phyloP scores from a whole-genome alignment of 92 coral and sea anemone species.

The Hydrozoanthus gracilis region DNA sequence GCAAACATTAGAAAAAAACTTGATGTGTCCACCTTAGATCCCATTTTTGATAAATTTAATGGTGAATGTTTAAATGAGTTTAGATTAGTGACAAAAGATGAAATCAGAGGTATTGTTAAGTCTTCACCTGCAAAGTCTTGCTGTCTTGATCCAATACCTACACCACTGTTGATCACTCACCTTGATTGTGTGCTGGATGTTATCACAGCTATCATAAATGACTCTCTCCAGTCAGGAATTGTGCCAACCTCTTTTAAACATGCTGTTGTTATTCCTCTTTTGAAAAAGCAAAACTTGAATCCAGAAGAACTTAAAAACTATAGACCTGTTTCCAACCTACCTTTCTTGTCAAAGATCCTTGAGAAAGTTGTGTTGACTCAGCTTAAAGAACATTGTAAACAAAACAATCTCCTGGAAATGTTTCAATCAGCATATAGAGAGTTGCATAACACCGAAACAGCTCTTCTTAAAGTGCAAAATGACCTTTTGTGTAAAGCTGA shows the following conservation, averaged over 20 bases:
- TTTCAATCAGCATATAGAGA: too few species aligned
- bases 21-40: slow-evolving; percentile 31
- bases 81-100: slow-evolving; percentile 29
- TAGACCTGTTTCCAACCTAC: slow-evolving; percentile 26
- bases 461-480: too few species aligned
- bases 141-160: slow-evolving; percentile 30
- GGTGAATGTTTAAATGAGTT: slow-evolving; percentile 25
- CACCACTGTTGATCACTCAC: slow-evolving; percentile 31
- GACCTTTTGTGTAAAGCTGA: too few species aligned
- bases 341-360: slow-evolving; percentile 25
- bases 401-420: too few species aligned
- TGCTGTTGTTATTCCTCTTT: too few species aligned
- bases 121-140: slow-evolving; percentile 31
- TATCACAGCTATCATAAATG: slow-evolving; percentile 29
- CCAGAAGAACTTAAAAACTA: too few species aligned
- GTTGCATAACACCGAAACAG: too few species aligned
- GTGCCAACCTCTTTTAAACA: slow-evolving; percentile 29
- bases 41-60: slow-evolving; percentile 23
- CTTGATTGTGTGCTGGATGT: slow-evolving; percentile 31
- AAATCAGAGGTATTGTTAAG: slow-evolving; percentile 27
- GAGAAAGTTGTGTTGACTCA: too few species aligned
- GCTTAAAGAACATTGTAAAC: too few species aligned
- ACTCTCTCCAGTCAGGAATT: slow-evolving; percentile 30
- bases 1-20: slow-evolving; percentile 28
- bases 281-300: too few species aligned